Conservation (phyloP, 1,140 invertebrate genomes). For the Eurytemora carolleeae region DNA sequence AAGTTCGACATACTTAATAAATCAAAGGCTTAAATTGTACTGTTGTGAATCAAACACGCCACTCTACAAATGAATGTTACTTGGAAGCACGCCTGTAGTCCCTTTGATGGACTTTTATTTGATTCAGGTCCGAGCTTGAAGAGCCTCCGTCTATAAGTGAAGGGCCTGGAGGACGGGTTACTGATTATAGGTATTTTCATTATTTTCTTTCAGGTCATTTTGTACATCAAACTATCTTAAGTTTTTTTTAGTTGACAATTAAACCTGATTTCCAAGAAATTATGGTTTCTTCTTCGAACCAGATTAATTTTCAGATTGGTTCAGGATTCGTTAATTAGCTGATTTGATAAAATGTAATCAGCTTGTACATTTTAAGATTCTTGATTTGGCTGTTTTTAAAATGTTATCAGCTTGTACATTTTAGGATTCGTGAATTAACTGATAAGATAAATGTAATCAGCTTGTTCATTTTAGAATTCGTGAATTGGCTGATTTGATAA, state of each 20-base stretch:
- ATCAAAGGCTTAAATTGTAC: no score
- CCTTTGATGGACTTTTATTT: no score
- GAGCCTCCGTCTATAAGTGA: slow-evolving; percentile 87
- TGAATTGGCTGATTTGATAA: no score
- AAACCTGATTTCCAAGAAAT: not conserved
- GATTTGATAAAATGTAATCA: no score
- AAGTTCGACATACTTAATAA: no score
- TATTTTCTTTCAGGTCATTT: slow-evolving; percentile 38
- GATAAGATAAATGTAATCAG: slow-evolving; percentile 61
- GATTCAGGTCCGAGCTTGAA: slow-evolving; percentile 72
- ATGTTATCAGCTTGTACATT: slow-evolving; percentile 48
- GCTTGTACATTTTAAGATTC: slow-evolving; percentile 20
- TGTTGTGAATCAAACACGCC: no score
- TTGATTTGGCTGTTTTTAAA: slow-evolving; percentile 79
- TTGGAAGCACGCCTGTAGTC: no score
- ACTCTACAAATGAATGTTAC: no score
- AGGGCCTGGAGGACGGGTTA: slow-evolving; percentile 72
- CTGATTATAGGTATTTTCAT: slow-evolving; percentile 58
- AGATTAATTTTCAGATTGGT: no score
- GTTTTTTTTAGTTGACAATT: not conserved
- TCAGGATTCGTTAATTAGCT: no score
- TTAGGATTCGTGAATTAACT: slow-evolving; percentile 53
- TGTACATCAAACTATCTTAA: slow-evolving; percentile 5
- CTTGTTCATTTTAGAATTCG: no score
- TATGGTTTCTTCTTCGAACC: no score